Conservation (phyloP, 53 echinoderm and acorn worm genomes). For the Echinarachnius parma region DNA sequence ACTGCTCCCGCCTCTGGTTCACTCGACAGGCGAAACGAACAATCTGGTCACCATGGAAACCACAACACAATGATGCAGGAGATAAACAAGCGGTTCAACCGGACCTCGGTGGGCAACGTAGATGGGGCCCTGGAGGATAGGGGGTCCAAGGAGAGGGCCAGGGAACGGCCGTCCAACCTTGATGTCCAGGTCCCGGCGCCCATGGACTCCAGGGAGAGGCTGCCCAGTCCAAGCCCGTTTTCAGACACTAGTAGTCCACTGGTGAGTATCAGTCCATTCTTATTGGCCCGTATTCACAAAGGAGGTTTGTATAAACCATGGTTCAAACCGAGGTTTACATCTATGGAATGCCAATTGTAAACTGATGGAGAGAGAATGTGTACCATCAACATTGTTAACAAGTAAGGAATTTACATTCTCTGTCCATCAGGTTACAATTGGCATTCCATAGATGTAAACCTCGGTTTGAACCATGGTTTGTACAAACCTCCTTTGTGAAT, state of each 20-base stretch:
- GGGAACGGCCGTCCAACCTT: constrained; percentile 1
- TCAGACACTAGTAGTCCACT: constrained; percentile 34
- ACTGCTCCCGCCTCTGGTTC: not conserved
- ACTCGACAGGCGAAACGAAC: constrained; percentile 6
- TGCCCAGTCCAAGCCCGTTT: constrained; percentile 30
- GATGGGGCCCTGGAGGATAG: not conserved
- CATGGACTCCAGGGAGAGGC: constrained; percentile 1
- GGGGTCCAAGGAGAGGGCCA: not conserved
- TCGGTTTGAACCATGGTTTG: no score
- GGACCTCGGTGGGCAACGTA: no score
- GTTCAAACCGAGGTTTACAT: no score
- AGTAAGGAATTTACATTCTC: no score
- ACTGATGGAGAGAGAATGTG: no score
- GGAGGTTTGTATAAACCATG: no score
- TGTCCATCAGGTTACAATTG: no score
- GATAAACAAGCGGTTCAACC: constrained; percentile 9
- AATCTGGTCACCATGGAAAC: constrained; percentile 4
- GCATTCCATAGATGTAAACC: no score
- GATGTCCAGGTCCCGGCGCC: constrained; percentile 30
- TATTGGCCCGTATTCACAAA: no score
- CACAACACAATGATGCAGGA: constrained; percentile 29
- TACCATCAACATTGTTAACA: no score
- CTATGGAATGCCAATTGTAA: no score
- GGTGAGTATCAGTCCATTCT: constrained; percentile 33
- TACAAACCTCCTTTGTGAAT: no score